Evolutionary conservation across 2,888 invertebrate species (phyloP), one percentile per base, ranked within the genome.

Genomic region (Chaitophorus viminalis): DNA sequence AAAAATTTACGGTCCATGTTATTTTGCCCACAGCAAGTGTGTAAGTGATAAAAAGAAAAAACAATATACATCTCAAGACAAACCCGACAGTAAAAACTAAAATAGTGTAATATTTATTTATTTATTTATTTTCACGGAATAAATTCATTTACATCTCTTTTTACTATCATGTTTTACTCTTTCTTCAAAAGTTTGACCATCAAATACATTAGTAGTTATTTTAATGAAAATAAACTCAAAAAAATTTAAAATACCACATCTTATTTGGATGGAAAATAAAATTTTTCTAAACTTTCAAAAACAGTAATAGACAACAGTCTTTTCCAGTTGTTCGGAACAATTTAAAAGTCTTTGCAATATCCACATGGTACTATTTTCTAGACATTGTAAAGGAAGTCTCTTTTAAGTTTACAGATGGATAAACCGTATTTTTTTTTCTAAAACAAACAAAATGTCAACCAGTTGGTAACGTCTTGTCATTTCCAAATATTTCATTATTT

Each of bases 241-340:
- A 31, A 78, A 60, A 60, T 29, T 54, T 0, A 60, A 78, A 78
- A 78, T 33, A 33, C 54, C 54, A 21, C 33, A 78, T 78, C 78
- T 60, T 33, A 25, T 60, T 78, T 78, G 31, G 36, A 78, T 14
- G 60, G 31, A 60, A 60, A 78, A 33, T 78, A 21, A 21, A 77
- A 54, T 77, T 25, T n/a, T n/a, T n/a, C n/a, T n/a, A n/a, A n/a
- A n/a, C n/a, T 52, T 54, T 78, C 54, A 60, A 78, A 78, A 25
- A 46, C 76, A 46, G 76, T 46, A 76, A 46, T 29, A 76, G 46
- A 46, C 76, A 46, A n/a, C n/a, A n/a, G n/a, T n/a, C n/a, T n/a
- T 76, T 76, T 76, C 39, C 76, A 76, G 46, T n/a, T 46, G 29
- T 76, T 39, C 21, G 33, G n/a, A 78, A 77, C 54, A 54, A 77